These are phyloP conservation scores for Leptogaster cylindrica DNA, from an alignment of 2,888 invertebrate species.

Conservation along the genomic window DNA sequence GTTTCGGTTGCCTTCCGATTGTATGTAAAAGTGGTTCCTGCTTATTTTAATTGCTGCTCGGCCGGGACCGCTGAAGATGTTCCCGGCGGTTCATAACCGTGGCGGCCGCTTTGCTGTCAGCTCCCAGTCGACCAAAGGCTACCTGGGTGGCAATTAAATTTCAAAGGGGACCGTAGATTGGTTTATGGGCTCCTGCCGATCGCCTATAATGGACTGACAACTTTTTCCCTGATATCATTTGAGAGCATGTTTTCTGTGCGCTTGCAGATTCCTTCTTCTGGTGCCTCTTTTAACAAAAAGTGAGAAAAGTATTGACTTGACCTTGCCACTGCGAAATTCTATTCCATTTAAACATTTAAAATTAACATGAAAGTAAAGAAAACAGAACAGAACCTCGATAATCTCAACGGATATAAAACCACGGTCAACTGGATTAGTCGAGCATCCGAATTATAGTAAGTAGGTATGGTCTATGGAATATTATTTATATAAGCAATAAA, in stretches of 20 bases:
- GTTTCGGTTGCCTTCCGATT: slow-evolving; percentile 18
- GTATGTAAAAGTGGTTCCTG: slow-evolving; percentile 38
- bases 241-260: slow-evolving; percentile 22
- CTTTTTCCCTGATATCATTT: slow-evolving; percentile 25
- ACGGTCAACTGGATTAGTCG: too few species aligned
- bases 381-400: too few species aligned
- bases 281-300: too few species aligned
- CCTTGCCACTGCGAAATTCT: too few species aligned
- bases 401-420: too few species aligned
- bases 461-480: too few species aligned
- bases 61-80: slow-evolving; percentile 40
- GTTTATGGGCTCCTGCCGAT: slow-evolving; percentile 27
- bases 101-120: slow-evolving; percentile 25
- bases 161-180: slow-evolving; percentile 31
- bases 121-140: slow-evolving; percentile 16
- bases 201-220: slow-evolving; percentile 31
- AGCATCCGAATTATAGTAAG: too few species aligned
- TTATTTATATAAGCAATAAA: too few species aligned
- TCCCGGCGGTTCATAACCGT: slow-evolving; percentile 21
- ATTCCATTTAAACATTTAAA: too few species aligned
- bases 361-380: too few species aligned
- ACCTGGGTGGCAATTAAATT: slow-evolving; percentile 45
- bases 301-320: too few species aligned
- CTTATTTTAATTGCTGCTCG: slow-evolving; percentile 42
- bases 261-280: too few species aligned